Evolutionary conservation across 2,888 invertebrate species (phyloP).

Genomic region (Liodrosophila aerea): DNA sequence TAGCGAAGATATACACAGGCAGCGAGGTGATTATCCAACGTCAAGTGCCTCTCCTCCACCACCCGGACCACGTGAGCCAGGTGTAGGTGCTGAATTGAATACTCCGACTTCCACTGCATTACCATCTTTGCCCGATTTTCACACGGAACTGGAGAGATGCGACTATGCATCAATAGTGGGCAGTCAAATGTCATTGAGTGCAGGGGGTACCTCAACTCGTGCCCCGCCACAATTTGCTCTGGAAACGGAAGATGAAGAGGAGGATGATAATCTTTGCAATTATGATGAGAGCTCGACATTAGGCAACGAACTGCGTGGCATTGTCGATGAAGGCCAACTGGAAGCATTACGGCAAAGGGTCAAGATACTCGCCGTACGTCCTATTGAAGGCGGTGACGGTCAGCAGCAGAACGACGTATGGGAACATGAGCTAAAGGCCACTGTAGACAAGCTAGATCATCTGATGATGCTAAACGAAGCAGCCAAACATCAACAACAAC

Average conservation of each 20-base stretch:
- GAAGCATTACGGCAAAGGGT: slow-evolving; percentile 88
- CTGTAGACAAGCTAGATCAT: slow-evolving; percentile 90
- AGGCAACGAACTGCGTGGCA: slow-evolving; percentile 54
- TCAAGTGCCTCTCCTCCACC: slow-evolving; percentile 74
- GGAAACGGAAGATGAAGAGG: slow-evolving; percentile 59
- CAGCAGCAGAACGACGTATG: slow-evolving; percentile 86
- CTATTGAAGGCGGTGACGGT: slow-evolving; percentile 88
- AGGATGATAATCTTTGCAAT: slow-evolving; percentile 60
- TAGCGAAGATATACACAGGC: slow-evolving; percentile 93
- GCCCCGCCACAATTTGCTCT: slow-evolving; percentile 32
- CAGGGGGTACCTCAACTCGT: slow-evolving; percentile 12
- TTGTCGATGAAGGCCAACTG: slow-evolving; percentile 83
- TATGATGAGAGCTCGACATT: slow-evolving; percentile 52
- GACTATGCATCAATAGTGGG: slow-evolving; percentile 84
- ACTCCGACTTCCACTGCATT: slow-evolving; percentile 75
- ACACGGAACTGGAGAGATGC: slow-evolving; percentile 85
- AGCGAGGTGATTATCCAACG: slow-evolving; percentile 79
- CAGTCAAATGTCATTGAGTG: slow-evolving; percentile 83
- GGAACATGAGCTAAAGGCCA: slow-evolving; percentile 90
- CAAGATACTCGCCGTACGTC: slow-evolving; percentile 88
- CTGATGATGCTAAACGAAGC: slow-evolving; percentile 84
- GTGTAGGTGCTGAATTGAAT: slow-evolving; percentile 88
- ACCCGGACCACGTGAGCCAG: slow-evolving; percentile 85
- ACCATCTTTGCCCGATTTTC: slow-evolving; percentile 83
- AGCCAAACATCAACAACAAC: slow-evolving; percentile 49